These are phyloP conservation scores for Gavia stellata DNA, from an alignment of 2,113 vertebrate genomes.

Conservation along the genomic window DNA sequence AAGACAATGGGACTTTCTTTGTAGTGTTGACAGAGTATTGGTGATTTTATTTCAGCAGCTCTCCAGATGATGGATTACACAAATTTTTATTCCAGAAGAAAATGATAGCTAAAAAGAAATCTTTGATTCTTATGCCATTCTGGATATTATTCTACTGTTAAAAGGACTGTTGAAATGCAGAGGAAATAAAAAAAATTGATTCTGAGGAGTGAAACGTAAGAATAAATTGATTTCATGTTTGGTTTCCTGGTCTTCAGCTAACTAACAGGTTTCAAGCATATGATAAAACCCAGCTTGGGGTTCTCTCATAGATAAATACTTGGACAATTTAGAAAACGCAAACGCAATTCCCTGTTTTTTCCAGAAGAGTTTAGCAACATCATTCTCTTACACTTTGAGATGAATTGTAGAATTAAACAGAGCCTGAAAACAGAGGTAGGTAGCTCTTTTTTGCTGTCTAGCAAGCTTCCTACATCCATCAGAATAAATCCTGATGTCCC, in stretches of 20 bases:
- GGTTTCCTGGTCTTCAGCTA: constrained; percentile 17
- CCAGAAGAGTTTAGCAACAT: not conserved
- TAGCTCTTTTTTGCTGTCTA: not conserved
- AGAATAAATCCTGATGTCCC: not conserved
- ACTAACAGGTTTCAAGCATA: not conserved
- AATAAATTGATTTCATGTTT: not conserved
- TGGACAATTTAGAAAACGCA: not conserved
- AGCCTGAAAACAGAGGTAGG: not conserved
- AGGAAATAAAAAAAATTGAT: constrained; percentile 27
- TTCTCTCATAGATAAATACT: not conserved
- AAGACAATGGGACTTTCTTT: constrained; percentile 68
- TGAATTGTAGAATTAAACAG: not conserved
- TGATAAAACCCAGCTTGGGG: not conserved
- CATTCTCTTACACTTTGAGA: not conserved
- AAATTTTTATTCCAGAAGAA: constrained; percentile 74
- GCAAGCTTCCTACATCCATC: not conserved
- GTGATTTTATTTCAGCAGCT: constrained; percentile 72
- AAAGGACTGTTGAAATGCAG: constrained; percentile 27
- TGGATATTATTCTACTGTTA: constrained; percentile 28
- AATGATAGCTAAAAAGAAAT: constrained; percentile 62
- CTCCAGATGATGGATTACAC: constrained; percentile 69
- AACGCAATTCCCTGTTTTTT: not conserved
- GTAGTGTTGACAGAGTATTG: constrained; percentile 54
- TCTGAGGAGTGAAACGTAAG: not conserved
- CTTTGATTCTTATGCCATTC: constrained; percentile 22